Conservation (phyloP, 2,888 invertebrate genomes). For the Hypercompe scribonia region DNA sequence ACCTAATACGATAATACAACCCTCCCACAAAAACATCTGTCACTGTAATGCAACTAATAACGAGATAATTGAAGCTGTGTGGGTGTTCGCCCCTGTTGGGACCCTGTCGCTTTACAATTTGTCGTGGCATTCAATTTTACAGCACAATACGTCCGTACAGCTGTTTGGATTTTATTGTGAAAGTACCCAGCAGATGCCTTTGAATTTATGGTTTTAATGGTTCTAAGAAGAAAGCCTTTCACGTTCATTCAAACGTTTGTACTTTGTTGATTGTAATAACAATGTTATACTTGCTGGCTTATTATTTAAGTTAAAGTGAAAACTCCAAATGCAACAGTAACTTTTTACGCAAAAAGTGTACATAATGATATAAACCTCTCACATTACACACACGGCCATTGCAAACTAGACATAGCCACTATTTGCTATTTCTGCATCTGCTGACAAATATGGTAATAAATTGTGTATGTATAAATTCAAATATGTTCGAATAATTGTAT, state of each 20-base stretch:
- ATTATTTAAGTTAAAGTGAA: neutral
- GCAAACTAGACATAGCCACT: too few relatives aligned
- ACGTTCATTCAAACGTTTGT: neutral
- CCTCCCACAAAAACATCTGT: slow-evolving; percentile 52
- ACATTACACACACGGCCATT: too few relatives aligned
- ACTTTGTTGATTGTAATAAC: neutral
- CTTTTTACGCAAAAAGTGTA: too few relatives aligned
- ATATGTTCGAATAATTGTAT: too few relatives aligned
- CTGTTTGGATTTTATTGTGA: neutral
- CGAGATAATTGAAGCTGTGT: slow-evolving; percentile 59
- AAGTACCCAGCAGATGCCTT: neutral
- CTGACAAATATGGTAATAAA: too few relatives aligned
- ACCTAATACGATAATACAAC: slow-evolving; percentile 5
- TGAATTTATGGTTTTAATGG: slow-evolving; percentile 7
- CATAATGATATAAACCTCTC: too few relatives aligned
- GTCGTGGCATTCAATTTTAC: slow-evolving; percentile 29
- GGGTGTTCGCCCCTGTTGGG: slow-evolving; percentile 37
- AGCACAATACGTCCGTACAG: slow-evolving; percentile 13
- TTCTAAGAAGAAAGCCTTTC: neutral
- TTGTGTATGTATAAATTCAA: too few relatives aligned
- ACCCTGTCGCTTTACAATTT: slow-evolving; percentile 15
- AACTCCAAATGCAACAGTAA: neutral
- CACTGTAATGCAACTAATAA: slow-evolving; percentile 58
- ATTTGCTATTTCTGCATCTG: too few relatives aligned
- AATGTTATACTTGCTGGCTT: neutral